Evolutionary conservation across 2,888 invertebrate species (phyloP).

Genomic region (Agriopis aurantiaria): DNA sequence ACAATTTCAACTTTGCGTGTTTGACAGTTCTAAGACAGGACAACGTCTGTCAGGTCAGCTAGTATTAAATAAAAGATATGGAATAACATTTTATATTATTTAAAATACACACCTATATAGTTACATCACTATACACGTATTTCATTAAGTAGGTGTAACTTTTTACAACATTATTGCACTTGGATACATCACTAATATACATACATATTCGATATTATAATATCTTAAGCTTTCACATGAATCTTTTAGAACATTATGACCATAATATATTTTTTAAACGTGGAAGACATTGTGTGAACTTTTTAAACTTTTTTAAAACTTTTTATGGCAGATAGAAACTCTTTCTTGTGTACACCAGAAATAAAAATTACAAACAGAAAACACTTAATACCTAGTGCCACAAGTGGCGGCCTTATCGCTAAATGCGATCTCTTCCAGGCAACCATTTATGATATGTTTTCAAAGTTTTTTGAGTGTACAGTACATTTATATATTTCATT

Average conservation of each 20-base stretch:
- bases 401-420: too few relatives aligned
- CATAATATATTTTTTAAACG: conserved; percentile 15
- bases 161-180: conserved; percentile 83
- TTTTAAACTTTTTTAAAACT: neutral
- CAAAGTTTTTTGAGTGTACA: conserved; percentile 37
- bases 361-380: too few relatives aligned
- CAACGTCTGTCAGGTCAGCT: too few relatives aligned
- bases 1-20: too few relatives aligned
- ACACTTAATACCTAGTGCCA: too few relatives aligned
- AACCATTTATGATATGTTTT: conserved; percentile 16
- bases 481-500: neutral
- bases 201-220: conserved; percentile 30
- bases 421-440: too few relatives aligned
- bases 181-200: conserved; percentile 72
- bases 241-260: conserved; percentile 7
- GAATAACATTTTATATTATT: conserved; percentile 84
- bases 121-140: conserved; percentile 79
- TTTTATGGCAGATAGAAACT: too few relatives aligned
- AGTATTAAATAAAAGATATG: conserved; percentile 57
- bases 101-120: conserved; percentile 85
- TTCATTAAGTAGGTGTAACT: conserved; percentile 60
- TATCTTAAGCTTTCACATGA: conserved; percentile 28
- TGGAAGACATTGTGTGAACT: conserved; percentile 32
- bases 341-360: too few relatives aligned
- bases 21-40: too few relatives aligned